These are phyloP conservation scores for Carterocephalus palaemon DNA, from an alignment of 2,888 invertebrate genomes.

Conservation along the genomic window DNA sequence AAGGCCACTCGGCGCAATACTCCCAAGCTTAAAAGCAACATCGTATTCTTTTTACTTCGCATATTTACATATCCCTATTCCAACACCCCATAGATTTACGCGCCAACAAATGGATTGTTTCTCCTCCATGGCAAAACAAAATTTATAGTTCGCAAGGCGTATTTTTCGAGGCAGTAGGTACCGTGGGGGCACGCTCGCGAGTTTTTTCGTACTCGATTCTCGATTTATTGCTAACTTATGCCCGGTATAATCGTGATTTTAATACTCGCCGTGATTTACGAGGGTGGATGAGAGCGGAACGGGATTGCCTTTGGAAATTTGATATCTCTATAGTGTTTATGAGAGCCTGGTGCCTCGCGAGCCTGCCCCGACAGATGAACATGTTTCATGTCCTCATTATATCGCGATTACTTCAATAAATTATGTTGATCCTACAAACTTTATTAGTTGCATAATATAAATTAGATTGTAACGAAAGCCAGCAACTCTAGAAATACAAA, in stretches of 20 bases:
- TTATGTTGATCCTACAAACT: neutral
- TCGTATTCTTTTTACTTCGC: constrained; percentile 30
- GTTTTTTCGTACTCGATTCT: constrained; percentile 56
- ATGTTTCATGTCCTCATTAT: constrained; percentile 12
- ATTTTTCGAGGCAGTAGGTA: constrained; percentile 47
- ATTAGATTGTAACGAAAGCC: neutral
- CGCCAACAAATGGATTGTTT: constrained; percentile 70
- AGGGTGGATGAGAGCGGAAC: constrained; percentile 50
- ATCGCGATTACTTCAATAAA: neutral
- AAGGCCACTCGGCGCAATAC: constrained; percentile 10
- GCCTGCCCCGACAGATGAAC: constrained; percentile 11
- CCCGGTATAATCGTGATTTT: constrained; percentile 76
- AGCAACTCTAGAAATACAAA: neutral
- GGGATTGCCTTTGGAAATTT: constrained; percentile 73
- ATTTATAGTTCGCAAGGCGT: constrained; percentile 50
- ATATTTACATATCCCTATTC: constrained; percentile 61
- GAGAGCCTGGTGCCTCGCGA: constrained; percentile 55
- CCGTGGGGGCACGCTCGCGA: constrained; percentile 36
- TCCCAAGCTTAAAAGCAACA: constrained; percentile 23
- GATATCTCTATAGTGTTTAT: constrained; percentile 74
- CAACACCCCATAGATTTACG: constrained; percentile 60
- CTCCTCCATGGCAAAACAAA: constrained; percentile 47
- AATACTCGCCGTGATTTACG: constrained; percentile 72
- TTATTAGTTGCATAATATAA: constrained; percentile 4
- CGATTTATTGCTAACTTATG: constrained; percentile 75